Percentiles rank a stretch among this genome's conserved stretches.
Conservation (phyloP, 2,797 vertebrate genomes). For the Acestrorhynchus altus region DNA sequence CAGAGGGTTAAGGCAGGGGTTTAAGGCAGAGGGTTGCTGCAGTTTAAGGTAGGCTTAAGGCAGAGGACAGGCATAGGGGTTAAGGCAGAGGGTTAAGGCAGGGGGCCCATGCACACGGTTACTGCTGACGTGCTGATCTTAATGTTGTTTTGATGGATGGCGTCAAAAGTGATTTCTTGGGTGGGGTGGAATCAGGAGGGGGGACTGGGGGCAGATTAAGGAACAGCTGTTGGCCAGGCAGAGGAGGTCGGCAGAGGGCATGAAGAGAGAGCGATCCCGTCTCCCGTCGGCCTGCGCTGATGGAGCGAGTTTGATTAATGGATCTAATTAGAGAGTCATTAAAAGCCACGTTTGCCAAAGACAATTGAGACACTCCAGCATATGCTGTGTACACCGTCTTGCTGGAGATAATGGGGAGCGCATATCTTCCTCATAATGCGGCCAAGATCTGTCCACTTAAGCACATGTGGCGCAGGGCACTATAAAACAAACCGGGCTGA, state of each 20-base stretch:
- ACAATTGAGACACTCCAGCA: conserved; percentile 69
- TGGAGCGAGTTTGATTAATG: conserved; percentile 81
- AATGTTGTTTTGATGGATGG: conserved; percentile 83
- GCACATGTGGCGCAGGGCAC: conserved; percentile 18
- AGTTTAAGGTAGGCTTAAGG: too few species aligned
- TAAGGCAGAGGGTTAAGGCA: too few species aligned
- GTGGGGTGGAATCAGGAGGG: conserved; percentile 55
- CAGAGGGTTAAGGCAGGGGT: not conserved
- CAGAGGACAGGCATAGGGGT: too few species aligned
- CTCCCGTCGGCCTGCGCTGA: conserved; percentile 75
- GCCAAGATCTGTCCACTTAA: conserved; percentile 63
- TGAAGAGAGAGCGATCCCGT: conserved; percentile 59
- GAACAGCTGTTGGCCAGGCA: conserved; percentile 79
- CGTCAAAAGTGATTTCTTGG: conserved; percentile 84
- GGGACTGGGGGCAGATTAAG: conserved; percentile 68
- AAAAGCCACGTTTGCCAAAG: conserved; percentile 75
- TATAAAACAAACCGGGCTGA: not conserved
- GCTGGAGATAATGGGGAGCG: conserved; percentile 55
- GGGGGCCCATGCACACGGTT: conserved; percentile 44
- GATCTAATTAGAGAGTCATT: conserved; percentile 80
- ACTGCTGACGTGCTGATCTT: conserved; percentile 76
- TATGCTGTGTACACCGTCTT: conserved; percentile 62
- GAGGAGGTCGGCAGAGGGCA: conserved; percentile 70
- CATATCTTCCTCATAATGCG: conserved; percentile 65
- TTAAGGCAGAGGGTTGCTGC: conserved; percentile 60